A percentile compares a stretch with the other conserved stretches of the same genome.
phyloP scores from a whole-genome alignment of 2,797 vertebrate genomes.

The Salmo trutta region DNA sequence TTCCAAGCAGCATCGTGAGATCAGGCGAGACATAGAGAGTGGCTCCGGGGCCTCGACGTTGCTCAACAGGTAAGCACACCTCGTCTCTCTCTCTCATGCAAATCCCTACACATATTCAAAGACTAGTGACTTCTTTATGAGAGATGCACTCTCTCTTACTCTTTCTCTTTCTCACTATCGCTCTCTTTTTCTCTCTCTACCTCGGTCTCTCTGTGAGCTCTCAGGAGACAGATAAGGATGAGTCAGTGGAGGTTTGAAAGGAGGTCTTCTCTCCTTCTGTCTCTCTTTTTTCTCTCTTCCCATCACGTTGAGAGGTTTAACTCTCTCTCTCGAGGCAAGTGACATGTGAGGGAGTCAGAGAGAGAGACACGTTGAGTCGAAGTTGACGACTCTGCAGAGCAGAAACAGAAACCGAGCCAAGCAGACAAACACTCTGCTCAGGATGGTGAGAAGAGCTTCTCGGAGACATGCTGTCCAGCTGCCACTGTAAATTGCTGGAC shows the following conservation, averaged over 20 bases:
- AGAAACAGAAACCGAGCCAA: conserved; percentile 16
- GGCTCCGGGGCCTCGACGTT: conserved; percentile 45
- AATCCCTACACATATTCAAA: conserved; percentile 69
- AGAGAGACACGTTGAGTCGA: conserved; percentile 38
- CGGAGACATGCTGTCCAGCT: conserved; percentile 18
- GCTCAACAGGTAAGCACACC: conserved; percentile 74
- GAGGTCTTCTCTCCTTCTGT: conserved; percentile 54
- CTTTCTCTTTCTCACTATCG: too few species aligned
- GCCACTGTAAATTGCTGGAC: conserved; percentile 13
- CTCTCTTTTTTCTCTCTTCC: conserved; percentile 19
- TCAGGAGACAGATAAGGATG: conserved; percentile 59
- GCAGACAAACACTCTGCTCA: conserved; percentile 8
- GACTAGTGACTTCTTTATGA: conserved; percentile 39
- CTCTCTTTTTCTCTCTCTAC: too few species aligned
- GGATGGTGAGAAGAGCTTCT: conserved; percentile 17
- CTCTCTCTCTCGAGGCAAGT: conserved; percentile 53
- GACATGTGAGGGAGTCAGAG: conserved; percentile 24
- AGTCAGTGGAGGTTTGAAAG: conserved; percentile 66
- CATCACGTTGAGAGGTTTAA: conserved; percentile 43
- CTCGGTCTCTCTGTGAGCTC: conserved; percentile 40
- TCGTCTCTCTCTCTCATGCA: conserved; percentile 58
- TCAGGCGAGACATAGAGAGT: conserved; percentile 68
- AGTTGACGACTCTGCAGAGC: conserved; percentile 47
- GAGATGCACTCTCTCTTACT: conserved; percentile 41
- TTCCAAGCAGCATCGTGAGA: conserved; percentile 72